A percentile compares a stretch with the other conserved stretches of the same genome.
Conservation (phyloP, 2,888 invertebrate species). For the Geotrupes spiniger region DNA sequence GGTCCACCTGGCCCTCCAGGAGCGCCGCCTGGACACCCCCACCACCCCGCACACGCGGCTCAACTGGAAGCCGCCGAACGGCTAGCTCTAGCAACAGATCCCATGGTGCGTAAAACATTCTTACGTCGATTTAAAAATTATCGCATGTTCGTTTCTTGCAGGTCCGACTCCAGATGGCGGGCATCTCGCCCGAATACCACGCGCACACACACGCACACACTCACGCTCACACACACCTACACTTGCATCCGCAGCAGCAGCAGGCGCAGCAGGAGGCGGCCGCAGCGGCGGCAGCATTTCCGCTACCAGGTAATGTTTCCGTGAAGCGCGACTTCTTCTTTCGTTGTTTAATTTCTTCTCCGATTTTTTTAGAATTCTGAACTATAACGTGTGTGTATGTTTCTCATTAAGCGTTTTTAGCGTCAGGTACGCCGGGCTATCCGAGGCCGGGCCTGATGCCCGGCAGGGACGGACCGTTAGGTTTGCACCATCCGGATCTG, state of each 20-base stretch:
- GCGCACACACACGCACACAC: slow-evolving; percentile 91
- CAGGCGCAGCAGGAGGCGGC: slow-evolving; percentile 71
- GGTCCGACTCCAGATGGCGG: slow-evolving; percentile 87
- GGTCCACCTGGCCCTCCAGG: slow-evolving; percentile 56
- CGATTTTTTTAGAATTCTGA: neutral
- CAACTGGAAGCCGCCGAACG: slow-evolving; percentile 75
- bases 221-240: slow-evolving; percentile 87
- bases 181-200: slow-evolving; percentile 84
- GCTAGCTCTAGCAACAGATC: slow-evolving; percentile 82
- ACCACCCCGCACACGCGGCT: slow-evolving; percentile 55
- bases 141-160: slow-evolving; percentile 31
- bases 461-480: slow-evolving; percentile 60
- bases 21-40: slow-evolving; percentile 56
- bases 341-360: neutral
- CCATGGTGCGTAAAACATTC: slow-evolving; percentile 63
- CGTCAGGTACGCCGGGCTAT: slow-evolving; percentile 57
- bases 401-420: slow-evolving; percentile 32
- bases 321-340: neutral
- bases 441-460: slow-evolving; percentile 61
- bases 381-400: neutral
- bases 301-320: slow-evolving; percentile 54
- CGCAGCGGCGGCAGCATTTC: slow-evolving; percentile 56
- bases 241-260: slow-evolving; percentile 76
- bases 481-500: slow-evolving; percentile 73
- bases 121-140: slow-evolving; percentile 8